phyloP scores from a whole-genome alignment of 2,888 invertebrate genomes.

The Microlaimidae sp. region DNA sequence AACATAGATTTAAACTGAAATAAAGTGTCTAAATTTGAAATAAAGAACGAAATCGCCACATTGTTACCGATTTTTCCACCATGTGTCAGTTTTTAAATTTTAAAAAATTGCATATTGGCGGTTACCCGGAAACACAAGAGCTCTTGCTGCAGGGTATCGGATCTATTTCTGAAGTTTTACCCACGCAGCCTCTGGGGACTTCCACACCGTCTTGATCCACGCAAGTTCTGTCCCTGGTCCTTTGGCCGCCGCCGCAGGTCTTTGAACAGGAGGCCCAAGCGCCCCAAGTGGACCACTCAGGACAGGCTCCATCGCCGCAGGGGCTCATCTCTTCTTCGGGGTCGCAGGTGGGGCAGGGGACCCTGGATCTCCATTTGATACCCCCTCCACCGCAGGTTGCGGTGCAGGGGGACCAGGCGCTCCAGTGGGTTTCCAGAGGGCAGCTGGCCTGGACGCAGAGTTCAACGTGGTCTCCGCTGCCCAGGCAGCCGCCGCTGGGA shows the following conservation, averaged over 20 bases:
- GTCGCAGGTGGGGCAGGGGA: slow-evolving; percentile 9
- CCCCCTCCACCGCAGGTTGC: slow-evolving; percentile 14
- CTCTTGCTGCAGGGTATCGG: slow-evolving; percentile 12
- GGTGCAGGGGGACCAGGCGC: slow-evolving; percentile 16
- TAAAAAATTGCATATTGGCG: too few species aligned
- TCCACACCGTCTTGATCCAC: background rate
- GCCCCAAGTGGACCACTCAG: slow-evolving; percentile 13
- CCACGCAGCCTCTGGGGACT: slow-evolving; percentile 14
- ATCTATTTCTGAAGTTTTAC: slow-evolving; percentile 8
- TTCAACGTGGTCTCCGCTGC: slow-evolving; percentile 11
- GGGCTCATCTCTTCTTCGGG: slow-evolving; percentile 9
- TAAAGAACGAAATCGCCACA: too few species aligned
- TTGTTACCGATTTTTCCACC: too few species aligned
- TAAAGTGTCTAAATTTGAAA: too few species aligned
- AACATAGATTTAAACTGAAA: too few species aligned
- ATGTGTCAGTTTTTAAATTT: too few species aligned
- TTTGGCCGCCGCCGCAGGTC: slow-evolving; percentile 13
- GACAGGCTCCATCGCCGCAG: slow-evolving; percentile 12
- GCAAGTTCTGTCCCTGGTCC: slow-evolving; percentile 5
- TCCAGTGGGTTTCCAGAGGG: slow-evolving; percentile 10
- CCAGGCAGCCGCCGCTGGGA: slow-evolving; percentile 10
- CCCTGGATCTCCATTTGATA: slow-evolving; percentile 5
- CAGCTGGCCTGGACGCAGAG: slow-evolving; percentile 9
- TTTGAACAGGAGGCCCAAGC: slow-evolving; percentile 12
- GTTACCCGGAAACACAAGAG: too few species aligned